Evolutionary conservation across 2,888 invertebrate genomes (phyloP).

Genomic region (Parascotia fuliginaria): DNA sequence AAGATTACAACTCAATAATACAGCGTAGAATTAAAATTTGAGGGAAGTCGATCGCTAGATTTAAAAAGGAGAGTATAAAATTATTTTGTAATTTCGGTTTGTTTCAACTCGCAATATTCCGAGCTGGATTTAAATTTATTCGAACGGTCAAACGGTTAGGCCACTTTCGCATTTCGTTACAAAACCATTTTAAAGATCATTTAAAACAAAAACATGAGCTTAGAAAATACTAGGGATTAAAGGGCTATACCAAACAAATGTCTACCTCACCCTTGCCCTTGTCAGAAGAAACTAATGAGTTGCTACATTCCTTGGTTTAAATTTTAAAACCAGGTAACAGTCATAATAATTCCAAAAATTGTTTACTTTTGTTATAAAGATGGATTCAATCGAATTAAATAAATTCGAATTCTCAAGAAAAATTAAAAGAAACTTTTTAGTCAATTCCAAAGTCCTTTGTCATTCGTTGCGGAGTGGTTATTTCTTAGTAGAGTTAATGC

Average conservation of each 20-base stretch:
- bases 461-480: slow-evolving; percentile 38
- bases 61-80: too few species aligned
- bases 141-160: too few species aligned
- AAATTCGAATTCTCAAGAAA: slow-evolving; percentile 27
- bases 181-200: background rate
- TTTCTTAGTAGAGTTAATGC: slow-evolving; percentile 62
- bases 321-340: background rate
- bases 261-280: background rate
- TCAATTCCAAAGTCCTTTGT: slow-evolving; percentile 45
- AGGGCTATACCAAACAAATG: background rate
- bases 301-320: background rate
- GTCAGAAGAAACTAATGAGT: background rate
- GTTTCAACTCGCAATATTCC: too few species aligned
- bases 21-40: too few species aligned
- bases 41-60: too few species aligned
- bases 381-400: slow-evolving; percentile 42
- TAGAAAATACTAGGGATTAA: too few species aligned
- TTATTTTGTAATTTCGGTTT: too few species aligned
- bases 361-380: slow-evolving; percentile 30
- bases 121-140: too few species aligned
- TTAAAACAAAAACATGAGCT: too few species aligned
- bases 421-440: slow-evolving; percentile 37
- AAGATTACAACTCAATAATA: too few species aligned
- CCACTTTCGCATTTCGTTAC: too few species aligned
- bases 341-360: slow-evolving; percentile 37